Evolutionary conservation across 2,888 invertebrate species (phyloP).

Genomic region (Nomada ruficornis): DNA sequence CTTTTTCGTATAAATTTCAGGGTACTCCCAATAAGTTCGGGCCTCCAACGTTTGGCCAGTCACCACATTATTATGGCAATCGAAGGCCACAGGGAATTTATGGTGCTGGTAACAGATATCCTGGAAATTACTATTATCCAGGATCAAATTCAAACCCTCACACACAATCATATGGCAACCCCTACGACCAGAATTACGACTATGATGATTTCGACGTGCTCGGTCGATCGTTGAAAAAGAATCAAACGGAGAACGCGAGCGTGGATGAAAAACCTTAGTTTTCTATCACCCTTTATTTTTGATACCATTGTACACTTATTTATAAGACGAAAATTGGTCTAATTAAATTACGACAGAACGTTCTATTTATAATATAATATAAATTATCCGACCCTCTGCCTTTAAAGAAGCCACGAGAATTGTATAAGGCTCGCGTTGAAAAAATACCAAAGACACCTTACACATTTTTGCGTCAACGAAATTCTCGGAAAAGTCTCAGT

Average conservation of each 20-base stretch:
- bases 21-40: constrained; percentile 64
- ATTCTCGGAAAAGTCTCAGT: neutral
- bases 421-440: too few relatives aligned
- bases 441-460: constrained; percentile 55
- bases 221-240: constrained; percentile 62
- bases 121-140: constrained; percentile 67
- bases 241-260: constrained; percentile 49
- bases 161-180: constrained; percentile 47
- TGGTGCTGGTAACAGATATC: constrained; percentile 67
- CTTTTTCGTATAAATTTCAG: constrained; percentile 31
- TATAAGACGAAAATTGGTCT: too few relatives aligned
- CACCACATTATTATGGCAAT: constrained; percentile 72
- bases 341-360: too few relatives aligned
- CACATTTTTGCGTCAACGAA: too few relatives aligned
- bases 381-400: too few relatives aligned
- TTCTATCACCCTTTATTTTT: neutral
- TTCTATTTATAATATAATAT: too few relatives aligned
- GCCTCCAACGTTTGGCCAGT: constrained; percentile 62
- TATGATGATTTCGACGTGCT: constrained; percentile 61
- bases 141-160: constrained; percentile 43
- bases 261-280: constrained; percentile 18
- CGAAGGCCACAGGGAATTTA: constrained; percentile 66
- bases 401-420: neutral
- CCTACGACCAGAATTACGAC: constrained; percentile 55
- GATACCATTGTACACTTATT: neutral